Conservation (phyloP, 2,113 vertebrate species). For the Camelus dromedarius region DNA sequence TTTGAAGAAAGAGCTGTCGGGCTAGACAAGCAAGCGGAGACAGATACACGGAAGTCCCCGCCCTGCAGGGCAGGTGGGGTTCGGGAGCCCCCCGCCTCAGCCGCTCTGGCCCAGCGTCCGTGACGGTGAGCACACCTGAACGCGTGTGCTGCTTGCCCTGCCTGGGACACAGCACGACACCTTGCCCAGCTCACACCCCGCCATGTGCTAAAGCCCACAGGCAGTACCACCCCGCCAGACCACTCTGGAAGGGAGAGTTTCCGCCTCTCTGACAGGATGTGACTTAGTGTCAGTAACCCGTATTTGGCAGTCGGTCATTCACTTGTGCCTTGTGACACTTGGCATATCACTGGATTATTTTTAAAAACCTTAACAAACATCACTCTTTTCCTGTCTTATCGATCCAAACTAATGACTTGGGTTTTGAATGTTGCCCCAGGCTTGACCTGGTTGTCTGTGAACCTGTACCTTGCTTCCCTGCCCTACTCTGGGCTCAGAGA, state of each 20-base stretch:
- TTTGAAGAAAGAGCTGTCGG: neutral
- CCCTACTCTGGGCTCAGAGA: neutral
- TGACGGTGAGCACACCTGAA: neutral
- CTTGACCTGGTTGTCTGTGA: neutral
- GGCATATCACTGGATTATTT: neutral
- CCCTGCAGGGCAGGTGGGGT: neutral
- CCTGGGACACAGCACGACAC: neutral
- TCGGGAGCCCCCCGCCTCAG: fast-evolving
- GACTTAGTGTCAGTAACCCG: neutral
- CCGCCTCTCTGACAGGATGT: neutral
- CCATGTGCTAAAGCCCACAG: neutral
- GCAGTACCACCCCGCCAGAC: neutral
- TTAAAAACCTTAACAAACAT: neutral
- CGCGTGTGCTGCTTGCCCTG: neutral
- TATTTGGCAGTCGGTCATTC: neutral
- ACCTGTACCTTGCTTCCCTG: neutral
- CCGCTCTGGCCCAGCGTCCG: neutral
- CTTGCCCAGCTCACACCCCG: too few species aligned
- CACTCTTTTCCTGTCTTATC: neutral
- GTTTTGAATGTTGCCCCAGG: neutral
- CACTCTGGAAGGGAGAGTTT: neutral
- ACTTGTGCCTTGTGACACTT: neutral
- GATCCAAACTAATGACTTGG: neutral
- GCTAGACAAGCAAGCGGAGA: neutral
- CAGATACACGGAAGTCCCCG: neutral